Base-by-base conservation (phyloP, 2,888 invertebrate species). In the Parnassius orleans region DNA sequence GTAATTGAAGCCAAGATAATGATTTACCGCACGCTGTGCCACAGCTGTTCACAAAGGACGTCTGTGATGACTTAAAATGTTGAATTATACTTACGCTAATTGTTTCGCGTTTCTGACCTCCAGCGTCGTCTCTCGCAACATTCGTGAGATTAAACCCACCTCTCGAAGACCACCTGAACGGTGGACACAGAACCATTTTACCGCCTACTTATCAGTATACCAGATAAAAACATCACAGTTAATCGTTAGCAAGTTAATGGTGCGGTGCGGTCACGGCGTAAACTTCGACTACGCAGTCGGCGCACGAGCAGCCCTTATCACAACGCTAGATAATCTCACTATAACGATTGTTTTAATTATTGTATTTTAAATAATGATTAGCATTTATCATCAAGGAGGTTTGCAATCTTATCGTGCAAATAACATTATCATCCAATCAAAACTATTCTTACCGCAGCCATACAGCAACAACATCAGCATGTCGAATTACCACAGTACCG, bases 281-380 rank as follows among this genome's bases (percentile, higher is more conserved):
- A 65, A 64, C 68, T 65, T 71, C 72, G 71, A 87, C 88, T 87
- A 85, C 75, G 72, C 77, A 71, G 73, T 72, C 79, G 76, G 71
- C 81, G 79, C 81, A 73, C 77, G 70, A 73, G 76, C 79, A 78
- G 76, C 76, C 48, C 81, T 89, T 90, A 90, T 90, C 90, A 79
- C 79, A 69, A 69, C 68, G 66, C 73, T 74, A 84, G 88, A 89
- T 90, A 79, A 91, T 90, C 89, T 87, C 78, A 75, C 79, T 76
- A 81, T 85, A 80, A 80, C 84, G 82, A 90, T 89, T 90, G 88
- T 89, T 90, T 90, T 90, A 91, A 90, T 91, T 90, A 90, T 88
- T 89, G 80, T 80, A 80, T 78, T 80, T 80, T 81, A 81, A 83
- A 78, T 76, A 83, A 86, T 81, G 77, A 86, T 86, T 85, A 79